Base-by-base conservation (phyloP, 2,888 invertebrate genomes). In the Orthosia cruda region DNA sequence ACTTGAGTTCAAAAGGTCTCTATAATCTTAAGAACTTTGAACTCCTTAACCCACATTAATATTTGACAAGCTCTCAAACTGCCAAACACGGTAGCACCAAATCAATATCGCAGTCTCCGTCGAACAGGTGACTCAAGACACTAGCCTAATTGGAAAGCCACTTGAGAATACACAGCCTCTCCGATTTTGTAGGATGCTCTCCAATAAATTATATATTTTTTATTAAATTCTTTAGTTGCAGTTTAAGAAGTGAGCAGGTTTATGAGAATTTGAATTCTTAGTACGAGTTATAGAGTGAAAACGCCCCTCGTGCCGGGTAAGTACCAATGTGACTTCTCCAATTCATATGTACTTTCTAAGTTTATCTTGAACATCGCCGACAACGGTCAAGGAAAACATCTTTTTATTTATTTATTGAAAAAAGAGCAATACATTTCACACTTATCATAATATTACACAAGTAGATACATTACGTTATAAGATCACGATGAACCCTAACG, bases 101-200 rank as follows among this genome's bases (percentile, higher is more conserved):
- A 82, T 87, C 72, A 69, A 85, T 83, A 82, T 63, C 50, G 64
- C 52, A 75, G 69, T 66, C 63, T 72, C 58, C 40, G 18, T 18
- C 18, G 26, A 15, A 65, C 83, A 83, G 86, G 70, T 88, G 62
- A 49, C 62, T 86, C 45, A 69, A 85, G 88, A 69, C 72, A 80
- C 71, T 72, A 26, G 61, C 73, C 68, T 85, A 85, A 85, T 85
- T 85, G 85, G 85, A 85, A 75, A 88, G 85, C 57, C 80, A 54
- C 85, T 85, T 61, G 70, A 88, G 61, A 83, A 85, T 16, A 71
- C 71, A 82, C 75, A 78, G 86, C 59, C 47, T 61, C 65, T 49
- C 70, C 61, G 84, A 86, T 83, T 83, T 88, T 77, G 52, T 62
- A 58, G 80, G 84, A 59, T 63, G 69, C 55, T 75, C 84, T 80